These are phyloP conservation scores for Okamejei kenojei DNA, from an alignment of 2,797 vertebrate genomes.

Conservation along the genomic window DNA sequence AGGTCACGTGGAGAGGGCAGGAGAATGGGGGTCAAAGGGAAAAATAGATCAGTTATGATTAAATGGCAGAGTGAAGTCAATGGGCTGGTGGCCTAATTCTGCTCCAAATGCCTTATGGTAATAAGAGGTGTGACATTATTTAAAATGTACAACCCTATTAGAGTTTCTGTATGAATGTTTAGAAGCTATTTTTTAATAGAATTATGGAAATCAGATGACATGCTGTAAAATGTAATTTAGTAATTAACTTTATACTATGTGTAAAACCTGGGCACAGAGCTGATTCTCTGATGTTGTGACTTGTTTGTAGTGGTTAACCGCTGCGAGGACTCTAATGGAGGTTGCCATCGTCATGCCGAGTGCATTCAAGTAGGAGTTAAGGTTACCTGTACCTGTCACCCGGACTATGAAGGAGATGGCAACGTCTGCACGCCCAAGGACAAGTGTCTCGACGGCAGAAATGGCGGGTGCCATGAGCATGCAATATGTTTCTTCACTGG, in stretches of 20 bases:
- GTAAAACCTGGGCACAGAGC: neutral
- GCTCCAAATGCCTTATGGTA: neutral
- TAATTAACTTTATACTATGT: neutral
- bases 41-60: too few relatives aligned
- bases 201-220: too few relatives aligned
- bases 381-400: slow-evolving; percentile 68
- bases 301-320: slow-evolving; percentile 68
- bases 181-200: neutral
- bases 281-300: neutral
- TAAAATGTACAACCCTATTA: neutral
- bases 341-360: slow-evolving; percentile 69
- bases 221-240: neutral
- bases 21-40: too few relatives aligned
- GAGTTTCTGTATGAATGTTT: neutral
- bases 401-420: slow-evolving; percentile 75
- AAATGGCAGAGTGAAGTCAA: too few relatives aligned
- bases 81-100: too few relatives aligned
- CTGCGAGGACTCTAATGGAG: slow-evolving; percentile 74
- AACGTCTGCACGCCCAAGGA: slow-evolving; percentile 69
- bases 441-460: slow-evolving; percentile 63
- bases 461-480: slow-evolving; percentile 85
- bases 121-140: neutral
- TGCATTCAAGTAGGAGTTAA: slow-evolving; percentile 68
- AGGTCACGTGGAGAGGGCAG: too few relatives aligned
- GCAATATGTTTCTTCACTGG: slow-evolving; percentile 77